A percentile compares a stretch with the other conserved stretches of the same genome.
Conservation (phyloP, 2,113 vertebrate species). For the Rhinogobius similis region DNA sequence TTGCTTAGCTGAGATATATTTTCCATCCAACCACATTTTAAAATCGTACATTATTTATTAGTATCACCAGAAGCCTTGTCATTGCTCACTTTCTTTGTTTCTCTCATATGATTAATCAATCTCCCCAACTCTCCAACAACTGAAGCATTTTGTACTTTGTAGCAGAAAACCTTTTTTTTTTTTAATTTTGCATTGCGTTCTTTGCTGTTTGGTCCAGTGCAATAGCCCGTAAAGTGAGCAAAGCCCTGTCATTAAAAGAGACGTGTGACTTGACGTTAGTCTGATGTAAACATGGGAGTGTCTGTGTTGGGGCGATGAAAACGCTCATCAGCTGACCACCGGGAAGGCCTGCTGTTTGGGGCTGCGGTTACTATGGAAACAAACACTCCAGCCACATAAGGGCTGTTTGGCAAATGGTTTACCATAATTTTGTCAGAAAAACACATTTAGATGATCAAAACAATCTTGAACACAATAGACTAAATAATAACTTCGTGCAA, state of each 20-base stretch:
- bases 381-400: slow-evolving; percentile 24
- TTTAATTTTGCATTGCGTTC: slow-evolving; percentile 25
- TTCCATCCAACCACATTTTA: not conserved
- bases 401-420: not conserved
- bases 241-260: slow-evolving; percentile 47
- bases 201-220: slow-evolving; percentile 16
- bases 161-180: slow-evolving; percentile 27
- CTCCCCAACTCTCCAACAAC: slow-evolving; percentile 2
- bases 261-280: slow-evolving; percentile 47
- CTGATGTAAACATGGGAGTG: slow-evolving; percentile 56
- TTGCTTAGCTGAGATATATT: slow-evolving; percentile 12
- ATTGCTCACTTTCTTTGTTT: slow-evolving; percentile 4
- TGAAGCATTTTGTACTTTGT: slow-evolving; percentile 11
- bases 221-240: slow-evolving; percentile 21
- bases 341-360: slow-evolving; percentile 39
- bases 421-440: not conserved
- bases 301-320: slow-evolving; percentile 38
- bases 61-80: not conserved
- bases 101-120: slow-evolving; percentile 5
- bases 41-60: not conserved
- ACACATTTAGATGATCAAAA: not conserved
- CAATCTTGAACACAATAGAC: not conserved
- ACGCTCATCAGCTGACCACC: slow-evolving; percentile 43
- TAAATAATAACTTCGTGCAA: not conserved
- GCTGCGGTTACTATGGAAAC: slow-evolving; percentile 52